phyloP scores from a whole-genome alignment of 1,140 invertebrate species.

The Sycophaga agraensis region DNA sequence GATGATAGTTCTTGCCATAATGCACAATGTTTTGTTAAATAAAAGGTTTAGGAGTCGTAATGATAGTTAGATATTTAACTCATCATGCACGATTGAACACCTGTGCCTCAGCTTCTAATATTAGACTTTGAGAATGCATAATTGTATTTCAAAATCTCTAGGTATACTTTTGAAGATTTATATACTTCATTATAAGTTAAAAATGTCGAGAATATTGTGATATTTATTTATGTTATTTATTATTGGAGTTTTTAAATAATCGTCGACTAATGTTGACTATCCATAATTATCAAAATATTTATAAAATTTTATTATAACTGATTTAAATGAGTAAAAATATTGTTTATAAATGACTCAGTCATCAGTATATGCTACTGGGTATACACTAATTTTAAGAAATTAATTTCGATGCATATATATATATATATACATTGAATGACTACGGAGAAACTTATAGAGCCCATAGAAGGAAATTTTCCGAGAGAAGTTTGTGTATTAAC shows the following conservation, averaged over 20 bases:
- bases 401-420: too few relatives aligned
- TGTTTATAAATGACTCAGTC: too few relatives aligned
- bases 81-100: conserved; percentile 7
- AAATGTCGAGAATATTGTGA: conserved; percentile 36
- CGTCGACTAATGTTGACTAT: too few relatives aligned
- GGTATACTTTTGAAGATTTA: conserved; percentile 5
- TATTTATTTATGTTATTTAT: conserved; percentile 42
- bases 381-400: not conserved
- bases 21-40: conserved; percentile 8
- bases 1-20: conserved; percentile 19
- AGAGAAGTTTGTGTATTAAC: too few relatives aligned
- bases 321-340: not conserved
- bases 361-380: not conserved
- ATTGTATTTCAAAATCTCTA: conserved; percentile 1
- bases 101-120: conserved; percentile 5
- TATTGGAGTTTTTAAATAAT: conserved; percentile 33
- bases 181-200: conserved; percentile 22
- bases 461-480: too few relatives aligned
- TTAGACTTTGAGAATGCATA: conserved; percentile 7
- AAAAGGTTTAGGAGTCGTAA: conserved; percentile 2
- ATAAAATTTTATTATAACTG: not conserved
- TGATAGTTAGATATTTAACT: not conserved
- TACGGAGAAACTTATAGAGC: too few relatives aligned
- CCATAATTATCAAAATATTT: conserved; percentile 1
- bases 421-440: too few relatives aligned